These are phyloP conservation scores for Aphelenchoides fujianensis DNA, from an alignment of 1,140 invertebrate genomes.

Conservation along the genomic window DNA sequence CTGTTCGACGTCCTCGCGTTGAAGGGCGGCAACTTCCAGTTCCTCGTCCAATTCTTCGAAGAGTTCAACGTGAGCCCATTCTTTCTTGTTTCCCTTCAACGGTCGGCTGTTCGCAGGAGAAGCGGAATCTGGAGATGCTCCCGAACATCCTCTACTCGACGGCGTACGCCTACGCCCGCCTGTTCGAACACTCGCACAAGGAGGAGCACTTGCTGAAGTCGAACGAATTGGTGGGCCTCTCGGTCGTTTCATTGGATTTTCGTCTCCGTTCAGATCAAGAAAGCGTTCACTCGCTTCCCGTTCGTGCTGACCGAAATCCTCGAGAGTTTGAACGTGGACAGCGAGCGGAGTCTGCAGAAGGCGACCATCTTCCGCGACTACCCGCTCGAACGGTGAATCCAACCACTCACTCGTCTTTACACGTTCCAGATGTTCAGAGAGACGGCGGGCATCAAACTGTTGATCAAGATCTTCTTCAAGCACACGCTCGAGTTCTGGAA, in stretches of 20 bases:
- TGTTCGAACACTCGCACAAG: conserved; percentile 27
- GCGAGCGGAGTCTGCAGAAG: conserved; percentile 9
- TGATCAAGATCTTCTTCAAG: conserved; percentile 37
- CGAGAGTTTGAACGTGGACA: not conserved
- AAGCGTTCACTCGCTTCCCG: conserved; percentile 38
- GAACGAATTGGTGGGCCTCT: conserved; percentile 14
- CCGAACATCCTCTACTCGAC: conserved; percentile 46
- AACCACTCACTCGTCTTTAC: not conserved
- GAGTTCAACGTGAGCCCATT: conserved; percentile 28
- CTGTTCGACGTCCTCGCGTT: conserved; percentile 47
- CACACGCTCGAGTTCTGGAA: conserved; percentile 38
- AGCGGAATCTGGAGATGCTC: conserved; percentile 42
- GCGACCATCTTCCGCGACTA: not conserved
- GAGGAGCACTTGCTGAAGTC: conserved; percentile 20
- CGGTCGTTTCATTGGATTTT: not conserved
- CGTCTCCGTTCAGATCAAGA: conserved; percentile 19
- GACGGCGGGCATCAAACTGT: conserved; percentile 31
- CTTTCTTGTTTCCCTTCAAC: conserved; percentile 18
- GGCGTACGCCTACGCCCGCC: conserved; percentile 37
- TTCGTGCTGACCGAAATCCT: not conserved
- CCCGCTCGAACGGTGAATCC: not conserved
- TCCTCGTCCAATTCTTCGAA: conserved; percentile 36
- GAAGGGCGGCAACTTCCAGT: conserved; percentile 33
- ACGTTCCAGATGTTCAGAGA: conserved; percentile 34
- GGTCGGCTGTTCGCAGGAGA: conserved; percentile 28